Conservation (phyloP, 2,797 vertebrate genomes). For the Coracias cyanogaster region DNA sequence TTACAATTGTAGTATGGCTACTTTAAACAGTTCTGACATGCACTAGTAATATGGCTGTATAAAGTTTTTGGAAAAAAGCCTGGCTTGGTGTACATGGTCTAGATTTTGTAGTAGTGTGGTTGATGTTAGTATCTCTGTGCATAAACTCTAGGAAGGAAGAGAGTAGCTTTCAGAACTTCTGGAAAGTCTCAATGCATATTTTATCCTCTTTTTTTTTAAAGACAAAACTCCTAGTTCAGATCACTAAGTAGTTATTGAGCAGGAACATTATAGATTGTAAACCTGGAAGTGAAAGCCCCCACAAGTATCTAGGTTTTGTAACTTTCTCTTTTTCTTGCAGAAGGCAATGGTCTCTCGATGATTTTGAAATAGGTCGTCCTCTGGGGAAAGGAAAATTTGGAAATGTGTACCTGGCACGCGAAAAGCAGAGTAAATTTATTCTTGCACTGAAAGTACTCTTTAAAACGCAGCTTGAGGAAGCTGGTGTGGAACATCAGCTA, state of each 20-base stretch:
- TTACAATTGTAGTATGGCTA: not conserved
- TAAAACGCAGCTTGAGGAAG: constrained; percentile 95
- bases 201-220: not conserved
- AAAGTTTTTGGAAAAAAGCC: not conserved
- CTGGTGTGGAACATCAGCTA: constrained; percentile 95
- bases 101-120: not conserved
- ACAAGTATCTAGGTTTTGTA: not conserved
- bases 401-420: constrained; percentile 95
- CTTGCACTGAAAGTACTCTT: constrained; percentile 96
- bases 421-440: constrained; percentile 94
- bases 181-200: not conserved
- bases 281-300: not conserved
- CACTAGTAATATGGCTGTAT: not conserved
- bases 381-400: constrained; percentile 98
- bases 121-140: not conserved
- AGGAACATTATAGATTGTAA: not conserved
- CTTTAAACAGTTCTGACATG: not conserved
- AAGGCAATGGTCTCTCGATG: constrained; percentile 91
- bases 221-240: not conserved
- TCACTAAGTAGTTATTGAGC: not conserved
- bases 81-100: not conserved
- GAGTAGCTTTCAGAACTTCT: not conserved
- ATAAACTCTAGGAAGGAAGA: not conserved
- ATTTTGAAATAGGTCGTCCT: constrained; percentile 96
- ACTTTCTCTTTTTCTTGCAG: constrained; percentile 68